A percentile compares a stretch with the other conserved stretches of the same genome.
Conservation (phyloP, 1,140 invertebrate genomes). For the Sycophila sp. region DNA sequence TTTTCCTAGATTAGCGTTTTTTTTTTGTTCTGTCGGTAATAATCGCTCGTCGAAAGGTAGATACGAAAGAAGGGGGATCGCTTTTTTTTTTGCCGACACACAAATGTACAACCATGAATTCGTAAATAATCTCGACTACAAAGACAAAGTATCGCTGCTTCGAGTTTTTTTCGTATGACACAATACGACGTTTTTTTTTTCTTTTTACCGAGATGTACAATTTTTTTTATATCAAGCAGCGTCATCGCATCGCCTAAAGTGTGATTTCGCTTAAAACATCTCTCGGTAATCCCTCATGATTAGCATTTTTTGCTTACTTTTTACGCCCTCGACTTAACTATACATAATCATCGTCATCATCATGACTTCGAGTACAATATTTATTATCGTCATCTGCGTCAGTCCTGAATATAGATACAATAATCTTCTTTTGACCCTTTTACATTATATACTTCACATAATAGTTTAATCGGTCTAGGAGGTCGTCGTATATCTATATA, state of each 20-base stretch:
- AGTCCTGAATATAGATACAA: slow-evolving; percentile 68
- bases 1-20: background rate
- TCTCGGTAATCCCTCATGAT: slow-evolving; percentile 40
- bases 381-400: slow-evolving; percentile 48
- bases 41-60: slow-evolving; percentile 4
- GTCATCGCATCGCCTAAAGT: slow-evolving; percentile 6
- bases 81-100: slow-evolving; percentile 26
- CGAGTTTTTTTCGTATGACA: slow-evolving; percentile 14
- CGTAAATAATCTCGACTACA: slow-evolving; percentile 29
- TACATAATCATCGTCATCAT: slow-evolving; percentile 61
- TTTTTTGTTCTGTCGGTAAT: slow-evolving; percentile 18
- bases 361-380: slow-evolving; percentile 64
- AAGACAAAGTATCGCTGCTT: slow-evolving; percentile 7
- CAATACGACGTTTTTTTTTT: too few relatives aligned
- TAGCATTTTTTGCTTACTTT: slow-evolving; percentile 36
- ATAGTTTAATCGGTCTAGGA: slow-evolving; percentile 59
- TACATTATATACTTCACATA: slow-evolving; percentile 54
- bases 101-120: slow-evolving; percentile 37
- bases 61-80: slow-evolving; percentile 15
- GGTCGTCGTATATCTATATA: slow-evolving; percentile 65
- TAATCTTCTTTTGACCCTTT: slow-evolving; percentile 57
- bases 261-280: background rate
- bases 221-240: slow-evolving; percentile 25
- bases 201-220: slow-evolving; percentile 19
- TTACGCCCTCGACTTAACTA: slow-evolving; percentile 58